These are phyloP conservation scores for Drosophila ironensis DNA, from an alignment of 1,140 invertebrate genomes.

Conservation along the genomic window DNA sequence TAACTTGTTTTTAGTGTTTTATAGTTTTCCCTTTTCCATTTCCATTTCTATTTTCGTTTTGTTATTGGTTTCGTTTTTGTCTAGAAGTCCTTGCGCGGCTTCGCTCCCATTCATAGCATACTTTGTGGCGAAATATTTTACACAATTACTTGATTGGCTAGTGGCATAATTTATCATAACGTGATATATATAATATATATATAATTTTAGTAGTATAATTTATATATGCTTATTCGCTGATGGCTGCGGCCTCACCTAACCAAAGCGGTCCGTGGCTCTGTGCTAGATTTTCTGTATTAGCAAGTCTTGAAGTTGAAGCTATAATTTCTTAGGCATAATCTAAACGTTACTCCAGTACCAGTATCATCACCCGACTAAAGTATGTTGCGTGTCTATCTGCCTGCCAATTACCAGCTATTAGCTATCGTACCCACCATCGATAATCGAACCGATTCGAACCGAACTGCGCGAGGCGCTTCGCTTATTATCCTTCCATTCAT, in stretches of 20 bases:
- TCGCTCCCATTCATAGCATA: slow-evolving; percentile 19
- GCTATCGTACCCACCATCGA: background rate
- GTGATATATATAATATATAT: slow-evolving; percentile 69
- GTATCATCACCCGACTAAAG: slow-evolving; percentile 52
- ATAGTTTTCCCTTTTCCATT: no score
- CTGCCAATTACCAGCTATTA: slow-evolving; percentile 22
- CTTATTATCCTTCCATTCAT: slow-evolving; percentile 67
- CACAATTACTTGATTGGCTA: slow-evolving; percentile 78
- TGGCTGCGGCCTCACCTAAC: slow-evolving; percentile 4
- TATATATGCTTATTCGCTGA: slow-evolving; percentile 48
- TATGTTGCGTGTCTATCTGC: slow-evolving; percentile 43
- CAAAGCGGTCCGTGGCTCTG: slow-evolving; percentile 7
- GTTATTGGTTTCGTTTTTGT: no score
- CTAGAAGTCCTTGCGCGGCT: slow-evolving; percentile 6
- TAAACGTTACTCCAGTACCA: slow-evolving; percentile 29
- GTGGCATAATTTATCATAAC: slow-evolving; percentile 70
- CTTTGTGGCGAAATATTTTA: slow-evolving; percentile 68
- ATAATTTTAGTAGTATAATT: slow-evolving; percentile 48
- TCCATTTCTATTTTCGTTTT: no score
- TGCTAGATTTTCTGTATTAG: slow-evolving; percentile 49
- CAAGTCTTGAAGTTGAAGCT: slow-evolving; percentile 77
- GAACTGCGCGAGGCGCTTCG: slow-evolving; percentile 15
- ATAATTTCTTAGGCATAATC: slow-evolving; percentile 68
- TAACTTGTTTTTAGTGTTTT: slow-evolving; percentile 42
- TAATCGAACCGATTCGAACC: slow-evolving; percentile 9